Evolutionary conservation across 1,140 invertebrate species (phyloP), one percentile per base, ranked within the genome.

Genomic region (Carposina sasakii): DNA sequence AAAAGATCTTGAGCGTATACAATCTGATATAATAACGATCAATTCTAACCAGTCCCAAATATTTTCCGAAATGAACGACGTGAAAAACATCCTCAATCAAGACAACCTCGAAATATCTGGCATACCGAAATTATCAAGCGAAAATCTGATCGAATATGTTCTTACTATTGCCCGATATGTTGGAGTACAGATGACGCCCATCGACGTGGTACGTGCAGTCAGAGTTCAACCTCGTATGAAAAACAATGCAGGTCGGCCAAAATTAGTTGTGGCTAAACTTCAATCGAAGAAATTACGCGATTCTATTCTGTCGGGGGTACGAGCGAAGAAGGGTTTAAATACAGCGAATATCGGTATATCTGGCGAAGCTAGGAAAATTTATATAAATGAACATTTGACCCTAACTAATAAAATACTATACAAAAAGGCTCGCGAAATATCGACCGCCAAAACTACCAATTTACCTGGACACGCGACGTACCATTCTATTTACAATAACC

Each of bases 301-400:
- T 15, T 3, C 36, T 2, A 39, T 39, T 21, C 20, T 39, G 8
- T 39, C 36, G 6, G 36, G 10, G 17, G 12, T 15, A 9, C 17
- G 36, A 2, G 2, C 6, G 19, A 39, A 21, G 1, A 19, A 22
- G 22, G 22, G 15, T 10, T 10, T 39, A 1, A 5, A 9, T 9
- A 39, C 36, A 2, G 10, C 13, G 4, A 20, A 39, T 13, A 20
- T 39, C 8, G 36, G 36, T 6, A 39, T 39, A 5, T 3, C 36
- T 3, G 36, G 36, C 17, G 36, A 21, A 21, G 4, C 36, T 20
- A 20, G 2, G 17, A 16, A 2, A 5, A 33, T 33, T 6, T 33
- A 33, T 13, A 33, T 33, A 33, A 33, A 33, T 13, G 30, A 33
- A 33, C 30, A 33, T 15, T 33, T 33, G 15, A 33, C 30, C n/a